phyloP scores from a whole-genome alignment of 2,888 invertebrate genomes.

The Mesochorus sp. region DNA sequence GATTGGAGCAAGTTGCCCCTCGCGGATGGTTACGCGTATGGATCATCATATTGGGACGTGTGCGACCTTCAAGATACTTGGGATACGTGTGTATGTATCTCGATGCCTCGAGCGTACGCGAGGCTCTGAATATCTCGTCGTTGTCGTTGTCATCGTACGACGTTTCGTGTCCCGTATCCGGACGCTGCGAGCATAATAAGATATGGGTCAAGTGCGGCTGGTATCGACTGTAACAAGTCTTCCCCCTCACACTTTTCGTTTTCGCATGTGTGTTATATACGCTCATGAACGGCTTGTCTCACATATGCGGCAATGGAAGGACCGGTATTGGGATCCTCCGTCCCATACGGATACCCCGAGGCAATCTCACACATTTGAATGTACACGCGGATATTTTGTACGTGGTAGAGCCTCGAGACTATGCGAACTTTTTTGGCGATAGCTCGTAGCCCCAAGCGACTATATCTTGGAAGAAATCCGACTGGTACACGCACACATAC shows the following conservation, averaged over 20 bases:
- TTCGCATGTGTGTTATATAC: constrained; percentile 1
- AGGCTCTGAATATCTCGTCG: constrained; percentile 53
- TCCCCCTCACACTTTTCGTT: constrained; percentile 3
- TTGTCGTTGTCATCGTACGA: constrained; percentile 22
- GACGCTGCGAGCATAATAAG: constrained; percentile 80
- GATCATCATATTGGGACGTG: background rate
- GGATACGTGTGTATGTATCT: constrained; percentile 7
- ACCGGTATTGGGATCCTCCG: constrained; percentile 39
- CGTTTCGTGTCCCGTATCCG: constrained; percentile 75
- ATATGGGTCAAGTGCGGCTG: constrained; percentile 81
- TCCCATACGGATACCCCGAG: constrained; percentile 1
- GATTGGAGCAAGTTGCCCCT: too few species aligned
- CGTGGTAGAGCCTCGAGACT: background rate
- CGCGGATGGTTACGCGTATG: background rate
- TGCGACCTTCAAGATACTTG: constrained; percentile 24
- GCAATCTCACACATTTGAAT: background rate
- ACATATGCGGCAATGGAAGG: constrained; percentile 57
- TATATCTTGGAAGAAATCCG: too few species aligned
- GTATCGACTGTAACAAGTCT: constrained; percentile 76
- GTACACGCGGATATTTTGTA: too few species aligned
- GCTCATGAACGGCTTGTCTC: constrained; percentile 38
- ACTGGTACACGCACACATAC: too few species aligned
- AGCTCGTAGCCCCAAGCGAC: too few species aligned
- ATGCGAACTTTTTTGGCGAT: constrained; percentile 39
- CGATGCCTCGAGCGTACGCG: constrained; percentile 25